A percentile compares a stretch with the other conserved stretches of the same genome.
Evolutionary conservation across 2,113 vertebrate genomes (phyloP).

Genomic region (Desmodus rotundus): DNA sequence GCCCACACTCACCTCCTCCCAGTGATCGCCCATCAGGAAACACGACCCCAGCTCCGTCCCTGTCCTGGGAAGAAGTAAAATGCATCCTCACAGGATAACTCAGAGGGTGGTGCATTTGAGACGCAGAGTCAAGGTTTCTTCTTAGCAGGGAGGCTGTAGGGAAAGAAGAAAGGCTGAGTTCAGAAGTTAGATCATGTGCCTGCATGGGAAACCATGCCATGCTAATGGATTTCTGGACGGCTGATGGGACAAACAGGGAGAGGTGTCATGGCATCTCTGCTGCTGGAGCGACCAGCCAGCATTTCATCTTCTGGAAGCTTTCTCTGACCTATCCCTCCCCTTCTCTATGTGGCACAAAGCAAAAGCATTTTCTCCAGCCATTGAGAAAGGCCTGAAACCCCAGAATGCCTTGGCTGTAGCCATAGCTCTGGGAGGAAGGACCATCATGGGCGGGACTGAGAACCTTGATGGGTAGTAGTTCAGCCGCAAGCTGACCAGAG

Average conservation of each 20-base stretch:
- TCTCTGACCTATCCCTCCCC: neutral
- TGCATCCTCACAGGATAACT: constrained; percentile 41
- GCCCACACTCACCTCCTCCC: constrained; percentile 39
- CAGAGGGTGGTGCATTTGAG: neutral
- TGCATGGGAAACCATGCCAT: neutral
- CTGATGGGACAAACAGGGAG: neutral
- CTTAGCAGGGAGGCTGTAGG: neutral
- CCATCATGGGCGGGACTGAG: neutral
- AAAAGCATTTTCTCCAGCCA: neutral
- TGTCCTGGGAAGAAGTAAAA: constrained; percentile 12
- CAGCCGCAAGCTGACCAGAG: neutral
- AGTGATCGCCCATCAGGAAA: neutral
- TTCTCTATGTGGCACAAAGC: neutral
- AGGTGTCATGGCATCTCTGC: neutral
- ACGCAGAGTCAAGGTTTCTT: constrained; percentile 44
- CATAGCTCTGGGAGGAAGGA: neutral
- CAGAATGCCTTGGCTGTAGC: neutral
- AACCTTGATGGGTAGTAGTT: neutral
- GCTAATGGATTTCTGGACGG: neutral
- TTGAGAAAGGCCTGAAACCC: neutral
- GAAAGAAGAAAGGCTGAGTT: constrained; percentile 32
- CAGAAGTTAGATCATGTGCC: constrained; percentile 28
- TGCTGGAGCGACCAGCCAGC: neutral
- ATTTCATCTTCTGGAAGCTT: neutral
- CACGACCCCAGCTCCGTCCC: neutral